Conservation (phyloP, 2,113 vertebrate genomes). For the Myrmophylax atrothorax region DNA sequence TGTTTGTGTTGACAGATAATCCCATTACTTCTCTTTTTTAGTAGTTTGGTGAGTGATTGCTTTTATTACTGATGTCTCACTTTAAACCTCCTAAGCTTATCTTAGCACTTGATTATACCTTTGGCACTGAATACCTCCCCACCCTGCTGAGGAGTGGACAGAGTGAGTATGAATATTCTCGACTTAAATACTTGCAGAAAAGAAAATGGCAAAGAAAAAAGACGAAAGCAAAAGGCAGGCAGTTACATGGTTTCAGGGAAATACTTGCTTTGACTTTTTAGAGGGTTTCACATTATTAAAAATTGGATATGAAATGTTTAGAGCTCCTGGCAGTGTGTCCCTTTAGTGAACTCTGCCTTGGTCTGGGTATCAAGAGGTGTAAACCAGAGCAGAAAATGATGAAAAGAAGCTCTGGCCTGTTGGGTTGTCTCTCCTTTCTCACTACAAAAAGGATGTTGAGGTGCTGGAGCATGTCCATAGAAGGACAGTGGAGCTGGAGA, state of each 20-base stretch:
- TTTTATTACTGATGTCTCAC: slow-evolving; percentile 32
- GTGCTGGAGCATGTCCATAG: not conserved
- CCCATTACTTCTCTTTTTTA: slow-evolving; percentile 51
- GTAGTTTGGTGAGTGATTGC: slow-evolving; percentile 36
- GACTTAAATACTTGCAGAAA: not conserved
- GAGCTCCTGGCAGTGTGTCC: not conserved
- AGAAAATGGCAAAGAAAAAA: not conserved
- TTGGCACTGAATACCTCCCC: not conserved
- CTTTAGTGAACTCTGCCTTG: not conserved
- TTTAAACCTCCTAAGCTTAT: slow-evolving; percentile 23
- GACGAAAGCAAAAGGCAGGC: not conserved
- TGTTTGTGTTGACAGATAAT: slow-evolving; percentile 69
- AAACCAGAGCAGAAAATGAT: not conserved
- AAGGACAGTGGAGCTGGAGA: not conserved
- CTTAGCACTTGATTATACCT: slow-evolving; percentile 35
- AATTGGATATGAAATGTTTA: not conserved
- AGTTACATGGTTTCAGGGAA: not conserved
- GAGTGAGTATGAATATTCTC: not conserved
- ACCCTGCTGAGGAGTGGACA: not conserved
- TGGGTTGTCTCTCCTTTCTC: not conserved
- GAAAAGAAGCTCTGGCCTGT: not conserved
- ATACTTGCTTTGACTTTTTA: not conserved
- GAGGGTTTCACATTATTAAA: not conserved
- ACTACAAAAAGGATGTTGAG: not conserved
- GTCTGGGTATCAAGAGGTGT: not conserved